Evolutionary conservation across 2,797 vertebrate genomes (phyloP).

Genomic region (Eulemur coronatus): DNA sequence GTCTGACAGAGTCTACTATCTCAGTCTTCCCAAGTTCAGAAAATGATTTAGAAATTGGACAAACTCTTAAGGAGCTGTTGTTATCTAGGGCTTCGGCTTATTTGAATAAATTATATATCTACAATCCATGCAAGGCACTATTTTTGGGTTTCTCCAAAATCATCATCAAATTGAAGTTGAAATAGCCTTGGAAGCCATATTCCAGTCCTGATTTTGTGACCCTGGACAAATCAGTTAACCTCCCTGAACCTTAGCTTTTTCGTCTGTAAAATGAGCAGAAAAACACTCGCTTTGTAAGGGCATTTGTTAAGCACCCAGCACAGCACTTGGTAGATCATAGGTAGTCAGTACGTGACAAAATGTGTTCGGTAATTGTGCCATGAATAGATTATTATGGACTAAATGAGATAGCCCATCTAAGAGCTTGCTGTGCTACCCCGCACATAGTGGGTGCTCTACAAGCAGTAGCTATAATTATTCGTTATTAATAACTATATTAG

Average conservation of each 20-base stretch:
- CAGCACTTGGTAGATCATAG: neutral
- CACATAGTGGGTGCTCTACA: neutral
- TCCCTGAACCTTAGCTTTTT: neutral
- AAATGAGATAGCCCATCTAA: neutral
- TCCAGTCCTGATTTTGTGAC: neutral
- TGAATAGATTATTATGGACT: neutral
- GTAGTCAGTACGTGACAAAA: neutral
- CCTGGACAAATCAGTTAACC: neutral
- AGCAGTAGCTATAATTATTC: neutral
- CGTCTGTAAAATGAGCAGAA: neutral
- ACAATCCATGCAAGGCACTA: neutral
- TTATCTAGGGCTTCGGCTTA: neutral
- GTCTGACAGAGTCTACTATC: neutral
- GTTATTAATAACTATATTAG: neutral
- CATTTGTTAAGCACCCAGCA: neutral
- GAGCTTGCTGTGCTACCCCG: neutral
- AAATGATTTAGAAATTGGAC: slow-evolving; percentile 18
- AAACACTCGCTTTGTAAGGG: neutral
- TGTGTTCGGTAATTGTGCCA: too few species aligned
- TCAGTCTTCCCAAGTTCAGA: neutral
- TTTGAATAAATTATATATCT: neutral
- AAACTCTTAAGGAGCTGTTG: neutral
- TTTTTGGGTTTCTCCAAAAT: neutral
- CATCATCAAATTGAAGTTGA: neutral
- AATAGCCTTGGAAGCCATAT: neutral